Conservation (phyloP, 2,113 vertebrate genomes). For the Colistium nudipinnis region DNA sequence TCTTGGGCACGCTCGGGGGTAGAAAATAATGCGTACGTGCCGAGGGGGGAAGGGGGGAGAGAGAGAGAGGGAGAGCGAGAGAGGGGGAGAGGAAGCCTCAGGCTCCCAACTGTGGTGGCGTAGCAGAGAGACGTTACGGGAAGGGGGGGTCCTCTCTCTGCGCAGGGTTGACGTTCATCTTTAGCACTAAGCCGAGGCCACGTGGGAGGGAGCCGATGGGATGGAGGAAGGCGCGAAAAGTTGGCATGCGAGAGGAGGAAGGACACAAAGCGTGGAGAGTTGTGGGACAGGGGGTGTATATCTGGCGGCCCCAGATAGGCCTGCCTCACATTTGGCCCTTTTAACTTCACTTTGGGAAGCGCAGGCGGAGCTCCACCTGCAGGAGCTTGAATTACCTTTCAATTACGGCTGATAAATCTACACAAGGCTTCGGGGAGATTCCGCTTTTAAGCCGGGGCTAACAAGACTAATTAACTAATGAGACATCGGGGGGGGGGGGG, state of each 20-base stretch:
- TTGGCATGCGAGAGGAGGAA: constrained; percentile 6
- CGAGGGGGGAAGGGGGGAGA: constrained; percentile 39
- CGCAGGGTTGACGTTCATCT: constrained; percentile 61
- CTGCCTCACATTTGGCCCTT: constrained; percentile 37
- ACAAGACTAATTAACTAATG: constrained; percentile 73
- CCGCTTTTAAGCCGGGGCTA: constrained; percentile 71
- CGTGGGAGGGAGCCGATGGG: constrained; percentile 12
- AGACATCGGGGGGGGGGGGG: constrained; percentile 58
- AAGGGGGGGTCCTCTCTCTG: constrained; percentile 42
- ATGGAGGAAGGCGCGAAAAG: constrained; percentile 45
- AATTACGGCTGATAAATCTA: constrained; percentile 74
- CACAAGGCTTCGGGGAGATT: constrained; percentile 67
- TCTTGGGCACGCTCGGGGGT: constrained; percentile 74
- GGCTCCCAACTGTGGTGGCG: constrained; percentile 68
- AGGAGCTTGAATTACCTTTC: constrained; percentile 70
- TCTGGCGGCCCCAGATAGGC: constrained; percentile 10
- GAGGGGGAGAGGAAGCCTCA: constrained; percentile 46
- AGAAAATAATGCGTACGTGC: constrained; percentile 66
- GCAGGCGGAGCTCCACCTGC: constrained; percentile 45
- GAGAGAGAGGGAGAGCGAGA: not conserved
- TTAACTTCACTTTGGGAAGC: constrained; percentile 53
- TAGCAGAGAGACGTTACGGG: constrained; percentile 59
- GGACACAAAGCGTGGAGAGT: constrained; percentile 27
- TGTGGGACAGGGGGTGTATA: constrained; percentile 12
- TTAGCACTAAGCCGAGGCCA: constrained; percentile 63